Evolutionary conservation across 2,888 invertebrate species (phyloP), one percentile per base, ranked within the genome.

Genomic region (Drosophila rellima): DNA sequence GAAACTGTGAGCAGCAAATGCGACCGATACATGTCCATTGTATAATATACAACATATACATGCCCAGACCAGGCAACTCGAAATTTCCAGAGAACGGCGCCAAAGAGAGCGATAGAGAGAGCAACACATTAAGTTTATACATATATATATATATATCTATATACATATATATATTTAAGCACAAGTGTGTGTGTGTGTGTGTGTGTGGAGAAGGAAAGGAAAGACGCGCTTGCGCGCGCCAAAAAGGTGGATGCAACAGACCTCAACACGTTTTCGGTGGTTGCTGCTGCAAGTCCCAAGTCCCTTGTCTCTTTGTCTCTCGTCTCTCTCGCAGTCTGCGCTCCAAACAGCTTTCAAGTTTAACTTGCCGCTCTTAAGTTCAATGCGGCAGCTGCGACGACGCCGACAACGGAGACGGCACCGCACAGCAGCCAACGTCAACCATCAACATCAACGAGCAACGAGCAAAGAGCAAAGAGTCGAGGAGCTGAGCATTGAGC

Each of bases 191-290:
- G 15, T 51, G 23, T 18, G 11, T 47, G 4, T 50, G 15, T 26
- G 37, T 40, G 59, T 23, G 18, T 54, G 37, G 60, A 18, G 59
- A 50, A 52, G 69, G 67, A 80, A 64, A 63, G 50, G 67, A 80
- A 64, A 63, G 50, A 47, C 44, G 74, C 71, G 80, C 84, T 82
- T 87, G 83, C 89, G 89, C 87, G 87, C 87, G 89, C 89, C 71
- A 86, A 86, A 83, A 71, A 55, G 71, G 47, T 70, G 72, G 72
- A 80, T 80, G 55, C 67, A 69, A 26, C 63, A 59, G 66, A 59
- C 44, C 44, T 64, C 65, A 66, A 70, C 66, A 70, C 56, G 62
- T 70, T 79, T 77, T 77, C 39, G 70, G 79, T 76, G 80, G 77
- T 80, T 63, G 80, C 37, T 64, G 57, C 50, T 55, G 61, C 33